Base-by-base conservation (phyloP, 2,888 invertebrate genomes). In the Standfussiana lucernea region DNA sequence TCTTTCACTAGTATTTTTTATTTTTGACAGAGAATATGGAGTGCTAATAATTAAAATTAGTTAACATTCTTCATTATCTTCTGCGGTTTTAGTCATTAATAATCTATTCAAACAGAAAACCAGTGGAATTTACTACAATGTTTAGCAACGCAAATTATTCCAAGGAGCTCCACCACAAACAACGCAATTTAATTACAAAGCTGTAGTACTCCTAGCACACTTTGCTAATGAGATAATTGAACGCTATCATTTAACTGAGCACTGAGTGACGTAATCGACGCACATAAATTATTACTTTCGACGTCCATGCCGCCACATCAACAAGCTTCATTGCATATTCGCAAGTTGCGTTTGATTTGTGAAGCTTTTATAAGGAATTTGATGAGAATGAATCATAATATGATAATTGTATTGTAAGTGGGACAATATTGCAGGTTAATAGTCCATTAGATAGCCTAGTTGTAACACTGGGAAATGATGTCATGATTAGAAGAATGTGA, bases 191-290 rank as follows among this genome's bases (percentile, higher is more conserved):
- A 80, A 75, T 72, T 73, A 68, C 40, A 42, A 71, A 68, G 59
- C 24, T 56, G 47, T 42, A 53, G 50, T 72, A 64, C 73, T 72
- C 56, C 45, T 62, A 66, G 67, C 59, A 50, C 67, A 50, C n/a
- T 68, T 32, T 21, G n/a, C 59, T 70, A 77, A 84, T 72, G 61
- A 84, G 45, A 84, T 84, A 67, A 81, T 77, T 81, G 74, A 72
- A 32, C 47, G 68, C 68, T 77, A 73, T 84, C 74, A 65, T 65
- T 42, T 21, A 65, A 64, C 45, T 13, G 42, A 75, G 50, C 37
- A 50, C 18, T 32, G 18, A 59, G 65, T 82, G 70, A 77, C 62
- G 77, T 32, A 62, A 67, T 81, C 62, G 32, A 59, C 24, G 37
- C 68, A 56, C 50, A 77, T 81, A 59, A 35, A 68, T 53, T 37